Conservation (phyloP, 2,888 invertebrate species). For the Drosophila nr. perissopoda region DNA sequence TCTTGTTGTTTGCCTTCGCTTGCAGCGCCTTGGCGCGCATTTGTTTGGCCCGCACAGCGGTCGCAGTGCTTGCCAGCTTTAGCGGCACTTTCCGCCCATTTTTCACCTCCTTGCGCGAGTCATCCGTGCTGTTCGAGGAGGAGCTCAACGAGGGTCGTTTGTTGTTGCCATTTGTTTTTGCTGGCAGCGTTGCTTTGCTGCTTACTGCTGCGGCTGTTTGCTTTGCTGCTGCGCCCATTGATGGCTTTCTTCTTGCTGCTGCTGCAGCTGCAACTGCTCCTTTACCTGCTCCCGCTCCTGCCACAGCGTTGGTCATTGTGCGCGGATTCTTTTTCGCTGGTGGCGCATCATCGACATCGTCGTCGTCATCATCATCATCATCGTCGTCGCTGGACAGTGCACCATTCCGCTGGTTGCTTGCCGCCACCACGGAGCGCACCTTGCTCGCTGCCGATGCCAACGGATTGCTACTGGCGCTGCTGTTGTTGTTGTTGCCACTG, state of each 20-base stretch:
- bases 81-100: constrained; percentile 73
- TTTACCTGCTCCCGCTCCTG: constrained; percentile 32
- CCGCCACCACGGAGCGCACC: constrained; percentile 59
- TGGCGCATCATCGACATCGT: constrained; percentile 64
- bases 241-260: constrained; percentile 50
- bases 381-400: constrained; percentile 87
- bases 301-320: constrained; percentile 39
- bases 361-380: constrained; percentile 46
- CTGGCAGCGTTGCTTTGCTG: constrained; percentile 34
- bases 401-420: constrained; percentile 65
- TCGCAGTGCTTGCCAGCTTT: constrained; percentile 71
- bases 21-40: constrained; percentile 65
- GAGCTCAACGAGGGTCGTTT: constrained; percentile 71
- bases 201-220: constrained; percentile 3
- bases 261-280: constrained; percentile 18
- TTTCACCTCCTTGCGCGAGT: constrained; percentile 64
- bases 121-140: constrained; percentile 72
- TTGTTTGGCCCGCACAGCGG: constrained; percentile 71
- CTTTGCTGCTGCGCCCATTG: constrained; percentile 29
- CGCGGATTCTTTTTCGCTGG: constrained; percentile 63
- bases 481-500: constrained; percentile 4
- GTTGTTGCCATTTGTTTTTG: constrained; percentile 58
- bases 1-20: constrained; percentile 51
- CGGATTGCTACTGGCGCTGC: constrained; percentile 11
- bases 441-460: constrained; percentile 57